Conservation (phyloP, 2,797 vertebrate genomes). For the Serranus cabrilla region DNA sequence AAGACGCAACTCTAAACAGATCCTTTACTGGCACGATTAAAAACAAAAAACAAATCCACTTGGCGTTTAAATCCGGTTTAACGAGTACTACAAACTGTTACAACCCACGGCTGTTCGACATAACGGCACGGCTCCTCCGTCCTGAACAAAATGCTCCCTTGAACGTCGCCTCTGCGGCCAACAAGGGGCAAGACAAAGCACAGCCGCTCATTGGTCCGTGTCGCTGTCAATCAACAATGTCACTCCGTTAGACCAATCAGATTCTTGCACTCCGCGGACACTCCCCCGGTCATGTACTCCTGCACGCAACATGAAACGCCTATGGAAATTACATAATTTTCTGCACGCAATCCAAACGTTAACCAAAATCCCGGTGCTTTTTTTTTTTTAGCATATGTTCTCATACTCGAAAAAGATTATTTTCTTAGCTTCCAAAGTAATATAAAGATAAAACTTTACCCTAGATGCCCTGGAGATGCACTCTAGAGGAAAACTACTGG, state of each 20-base stretch:
- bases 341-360: background rate
- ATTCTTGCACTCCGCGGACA: background rate
- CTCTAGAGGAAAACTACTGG: background rate
- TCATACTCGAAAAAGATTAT: background rate
- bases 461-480: background rate
- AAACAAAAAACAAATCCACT: conserved; percentile 3
- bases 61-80: conserved; percentile 57
- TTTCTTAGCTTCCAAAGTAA: background rate
- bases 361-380: background rate
- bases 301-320: conserved; percentile 55
- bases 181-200: conserved; percentile 43
- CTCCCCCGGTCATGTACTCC: conserved; percentile 21
- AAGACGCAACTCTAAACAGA: conserved; percentile 12
- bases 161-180: conserved; percentile 51
- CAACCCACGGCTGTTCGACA: conserved; percentile 20
- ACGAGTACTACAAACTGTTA: conserved; percentile 56
- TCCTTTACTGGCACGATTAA: background rate
- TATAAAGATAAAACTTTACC: conserved; percentile 13
- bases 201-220: conserved; percentile 55
- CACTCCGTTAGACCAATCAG: conserved; percentile 27
- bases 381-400: background rate
- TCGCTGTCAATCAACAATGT: conserved; percentile 42
- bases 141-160: conserved; percentile 72
- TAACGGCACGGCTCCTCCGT: conserved; percentile 64
- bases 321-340: conserved; percentile 75